Percentiles rank a stretch among this genome's conserved stretches.
These are phyloP conservation scores for Ischnura elegans DNA, from an alignment of 2,888 invertebrate genomes.

Conservation along the genomic window DNA sequence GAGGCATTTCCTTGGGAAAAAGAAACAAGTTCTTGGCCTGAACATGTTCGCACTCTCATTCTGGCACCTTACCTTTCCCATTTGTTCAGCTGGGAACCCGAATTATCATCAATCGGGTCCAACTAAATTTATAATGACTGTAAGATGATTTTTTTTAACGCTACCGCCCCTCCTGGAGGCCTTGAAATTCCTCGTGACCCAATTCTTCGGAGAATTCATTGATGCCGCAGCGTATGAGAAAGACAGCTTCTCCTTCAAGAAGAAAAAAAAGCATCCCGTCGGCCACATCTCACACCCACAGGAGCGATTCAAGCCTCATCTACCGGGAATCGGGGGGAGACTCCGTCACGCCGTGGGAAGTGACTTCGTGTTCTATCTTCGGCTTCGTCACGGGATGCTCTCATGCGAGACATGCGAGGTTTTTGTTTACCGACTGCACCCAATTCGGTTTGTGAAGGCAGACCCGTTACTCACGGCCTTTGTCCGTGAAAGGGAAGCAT, in stretches of 20 bases:
- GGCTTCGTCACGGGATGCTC: slow-evolving; percentile 14
- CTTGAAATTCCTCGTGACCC: slow-evolving; percentile 7
- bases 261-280: not conserved
- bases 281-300: not conserved
- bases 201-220: not conserved
- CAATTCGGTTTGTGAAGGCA: slow-evolving; percentile 3
- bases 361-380: not conserved
- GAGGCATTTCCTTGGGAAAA: not conserved
- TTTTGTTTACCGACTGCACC: slow-evolving; percentile 23
- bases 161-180: not conserved
- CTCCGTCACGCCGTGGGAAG: slow-evolving; percentile 16
- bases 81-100: not conserved
- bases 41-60: not conserved
- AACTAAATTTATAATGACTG: not conserved
- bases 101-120: not conserved
- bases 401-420: not conserved
- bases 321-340: not conserved
- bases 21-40: not conserved
- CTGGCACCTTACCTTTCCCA: not conserved
- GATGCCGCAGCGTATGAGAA: not conserved
- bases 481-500: not conserved
- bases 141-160: not conserved
- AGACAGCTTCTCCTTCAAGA: not conserved
- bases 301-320: not conserved
- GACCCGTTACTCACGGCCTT: slow-evolving; percentile 7